Conservation (phyloP, 2,113 vertebrate species). For the Galbula dea region DNA sequence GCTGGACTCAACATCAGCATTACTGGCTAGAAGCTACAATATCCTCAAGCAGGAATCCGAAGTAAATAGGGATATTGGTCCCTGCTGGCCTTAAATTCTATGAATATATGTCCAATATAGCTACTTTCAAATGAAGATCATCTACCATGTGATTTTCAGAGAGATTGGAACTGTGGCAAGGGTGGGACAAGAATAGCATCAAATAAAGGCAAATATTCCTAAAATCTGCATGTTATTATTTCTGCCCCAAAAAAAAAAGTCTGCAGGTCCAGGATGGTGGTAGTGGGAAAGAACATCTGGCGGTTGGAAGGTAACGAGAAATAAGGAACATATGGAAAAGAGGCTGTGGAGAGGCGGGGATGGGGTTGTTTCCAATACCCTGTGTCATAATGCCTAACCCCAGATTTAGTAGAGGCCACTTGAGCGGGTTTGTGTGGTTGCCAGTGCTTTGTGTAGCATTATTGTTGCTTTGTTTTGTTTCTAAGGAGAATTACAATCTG, state of each 20-base stretch:
- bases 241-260: constrained; percentile 32
- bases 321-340: constrained; percentile 54
- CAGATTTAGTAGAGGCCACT: constrained; percentile 34
- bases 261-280: constrained; percentile 54
- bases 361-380: constrained; percentile 48
- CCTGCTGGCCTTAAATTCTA: background rate
- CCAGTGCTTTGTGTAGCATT: constrained; percentile 35
- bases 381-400: constrained; percentile 35
- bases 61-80: background rate
- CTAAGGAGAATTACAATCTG: constrained; percentile 35
- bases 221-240: constrained; percentile 56
- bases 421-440: background rate
- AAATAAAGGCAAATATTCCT: constrained; percentile 61
- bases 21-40: background rate
- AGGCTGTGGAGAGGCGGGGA: background rate
- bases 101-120: background rate
- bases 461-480: constrained; percentile 46
- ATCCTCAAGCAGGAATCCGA: background rate
- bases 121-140: background rate
- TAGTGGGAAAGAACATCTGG: constrained; percentile 62
- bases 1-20: background rate
- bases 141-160: background rate
- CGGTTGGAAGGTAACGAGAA: constrained; percentile 53
- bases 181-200: constrained; percentile 54
- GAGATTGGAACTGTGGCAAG: background rate